Base-by-base conservation (phyloP, 1,140 invertebrate genomes). In the Pectinophora gossypiella region DNA sequence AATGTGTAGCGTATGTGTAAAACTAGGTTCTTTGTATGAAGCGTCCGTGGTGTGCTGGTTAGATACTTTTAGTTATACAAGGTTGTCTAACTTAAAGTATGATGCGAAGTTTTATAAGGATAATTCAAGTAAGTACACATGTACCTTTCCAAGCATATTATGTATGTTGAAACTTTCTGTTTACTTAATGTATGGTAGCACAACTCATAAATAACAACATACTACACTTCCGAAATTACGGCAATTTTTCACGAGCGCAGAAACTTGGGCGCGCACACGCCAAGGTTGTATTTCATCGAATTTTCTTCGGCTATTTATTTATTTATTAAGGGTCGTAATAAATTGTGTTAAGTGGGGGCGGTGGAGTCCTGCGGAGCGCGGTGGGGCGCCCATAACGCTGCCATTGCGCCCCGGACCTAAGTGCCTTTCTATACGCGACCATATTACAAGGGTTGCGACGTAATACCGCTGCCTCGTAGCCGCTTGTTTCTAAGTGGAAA, bases 301-400 rank as follows among this genome's bases (percentile, higher is more conserved):
- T 85, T 82, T 81, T 85, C 81, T 70, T 73, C 64, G 70, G 72
- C 78, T 85, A 81, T 85, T 85, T 80, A 84, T 82, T 78, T 81
- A 79, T 84, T 85, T 85, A 85, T 82, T 82, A 81, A 83, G 76
- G 76, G 71, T 72, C 72, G 64, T 68, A 76, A 85, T 85, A 85
- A 85, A 85, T 85, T 82, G 78, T 69, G 77, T 79, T 82, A 85
- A 84, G 80, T 85, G 81, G 78, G 78, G 78, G 78, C 69, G 77
- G 75, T 65, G 76, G 67, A 65, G 66, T 47, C 81, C 78, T 65
- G 78, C 63, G 23, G 78, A 42, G 78, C 78, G 23, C 80, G 20
- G 75, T 70, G 61, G 80, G 79, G 71, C 56, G 62, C 71, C 72
- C 65, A 81, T 84, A 84, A 84, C 76, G 71, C 64, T 71, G 68